A percentile compares a stretch with the other conserved stretches of the same genome.
Conservation (phyloP, 2,113 vertebrate species). For the Beaufortia kweichowensis region DNA sequence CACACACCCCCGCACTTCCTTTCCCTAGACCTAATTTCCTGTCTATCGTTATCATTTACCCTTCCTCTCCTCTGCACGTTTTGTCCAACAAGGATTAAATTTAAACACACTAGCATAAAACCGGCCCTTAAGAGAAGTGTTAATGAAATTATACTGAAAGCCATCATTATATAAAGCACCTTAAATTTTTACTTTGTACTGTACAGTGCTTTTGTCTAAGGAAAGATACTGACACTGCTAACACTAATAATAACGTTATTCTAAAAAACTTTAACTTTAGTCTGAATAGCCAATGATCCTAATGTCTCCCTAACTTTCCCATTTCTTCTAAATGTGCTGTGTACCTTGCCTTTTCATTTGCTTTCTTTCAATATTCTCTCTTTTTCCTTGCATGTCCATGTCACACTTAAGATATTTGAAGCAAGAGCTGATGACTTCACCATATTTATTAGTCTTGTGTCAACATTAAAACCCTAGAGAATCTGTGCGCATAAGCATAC, state of each 20-base stretch:
- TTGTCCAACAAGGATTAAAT: neutral
- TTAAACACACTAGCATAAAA: neutral
- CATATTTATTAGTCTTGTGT: conserved; percentile 32
- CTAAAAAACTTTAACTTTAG: too few relatives aligned
- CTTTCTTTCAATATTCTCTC: neutral
- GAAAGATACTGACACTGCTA: too few relatives aligned
- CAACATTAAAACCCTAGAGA: conserved; percentile 6
- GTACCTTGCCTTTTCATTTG: neutral
- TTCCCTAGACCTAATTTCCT: conserved; percentile 38
- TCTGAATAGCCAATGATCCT: too few relatives aligned
- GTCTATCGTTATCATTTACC: conserved; percentile 22
- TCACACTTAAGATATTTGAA: conserved; percentile 19
- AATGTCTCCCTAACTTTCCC: too few relatives aligned
- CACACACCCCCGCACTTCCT: conserved; percentile 17
- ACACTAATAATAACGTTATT: too few relatives aligned
- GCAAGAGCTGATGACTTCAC: conserved; percentile 19
- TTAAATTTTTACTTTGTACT: too few relatives aligned
- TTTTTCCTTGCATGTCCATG: neutral
- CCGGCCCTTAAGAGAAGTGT: neutral
- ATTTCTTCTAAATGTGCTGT: neutral
- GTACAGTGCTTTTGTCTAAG: too few relatives aligned
- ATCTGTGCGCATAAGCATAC: neutral
- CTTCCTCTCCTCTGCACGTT: conserved; percentile 9
- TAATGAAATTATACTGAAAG: neutral
- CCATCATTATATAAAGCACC: neutral